phyloP scores from a whole-genome alignment of 2,797 vertebrate genomes.

The Sebastes cheni region DNA sequence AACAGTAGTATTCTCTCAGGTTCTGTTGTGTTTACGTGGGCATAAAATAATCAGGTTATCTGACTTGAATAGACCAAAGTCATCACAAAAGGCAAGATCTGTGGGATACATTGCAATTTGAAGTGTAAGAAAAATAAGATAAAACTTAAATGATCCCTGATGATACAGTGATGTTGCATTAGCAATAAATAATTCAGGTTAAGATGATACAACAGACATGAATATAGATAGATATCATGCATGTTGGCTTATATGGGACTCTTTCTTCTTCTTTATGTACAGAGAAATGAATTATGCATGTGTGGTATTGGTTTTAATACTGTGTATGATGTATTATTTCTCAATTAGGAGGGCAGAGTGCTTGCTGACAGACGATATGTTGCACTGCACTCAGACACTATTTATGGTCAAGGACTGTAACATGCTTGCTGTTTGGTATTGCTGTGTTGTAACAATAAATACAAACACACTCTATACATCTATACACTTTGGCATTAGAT shows the following conservation, averaged over 20 bases:
- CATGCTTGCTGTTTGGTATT: not conserved
- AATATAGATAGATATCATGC: not conserved
- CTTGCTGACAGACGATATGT: conserved; percentile 1
- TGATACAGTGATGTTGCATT: not conserved
- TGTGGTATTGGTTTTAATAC: not conserved
- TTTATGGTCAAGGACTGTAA: not conserved
- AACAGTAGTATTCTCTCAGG: not conserved
- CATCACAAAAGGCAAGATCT: not conserved
- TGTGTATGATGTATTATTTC: conserved; percentile 17
- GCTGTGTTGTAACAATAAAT: not conserved
- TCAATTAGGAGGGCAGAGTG: conserved; percentile 2
- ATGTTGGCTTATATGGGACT: not conserved
- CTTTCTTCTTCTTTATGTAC: not conserved
- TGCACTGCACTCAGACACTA: conserved; percentile 6
- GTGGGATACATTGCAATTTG: not conserved
- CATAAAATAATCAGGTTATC: not conserved
- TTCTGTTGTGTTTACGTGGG: not conserved
- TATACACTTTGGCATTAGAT: not conserved
- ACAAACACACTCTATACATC: not conserved
- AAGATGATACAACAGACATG: not conserved
- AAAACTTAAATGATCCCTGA: not conserved
- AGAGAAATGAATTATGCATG: conserved; percentile 11
- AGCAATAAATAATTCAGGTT: not conserved
- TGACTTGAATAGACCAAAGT: not conserved
- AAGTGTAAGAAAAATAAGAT: not conserved